A percentile compares a stretch with the other conserved stretches of the same genome.
phyloP scores from a whole-genome alignment of 2,113 vertebrate species.

The Microcebus ravelobensis region DNA sequence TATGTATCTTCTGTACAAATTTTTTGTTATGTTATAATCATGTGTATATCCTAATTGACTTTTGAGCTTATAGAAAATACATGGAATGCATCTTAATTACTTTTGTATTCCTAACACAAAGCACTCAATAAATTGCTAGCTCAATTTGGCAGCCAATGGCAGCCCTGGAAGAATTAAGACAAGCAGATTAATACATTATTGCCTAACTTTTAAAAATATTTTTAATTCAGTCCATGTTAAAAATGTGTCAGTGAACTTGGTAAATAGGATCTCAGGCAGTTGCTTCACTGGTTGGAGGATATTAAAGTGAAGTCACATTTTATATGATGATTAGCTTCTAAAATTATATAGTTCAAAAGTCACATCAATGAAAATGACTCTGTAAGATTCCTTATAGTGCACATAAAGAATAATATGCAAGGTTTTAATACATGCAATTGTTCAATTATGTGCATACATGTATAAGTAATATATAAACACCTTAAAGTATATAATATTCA shows the following conservation, averaged over 20 bases:
- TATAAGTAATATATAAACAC: background rate
- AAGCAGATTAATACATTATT: background rate
- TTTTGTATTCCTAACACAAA: constrained; percentile 1
- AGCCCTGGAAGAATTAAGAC: background rate
- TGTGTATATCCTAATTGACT: background rate
- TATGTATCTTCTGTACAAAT: background rate
- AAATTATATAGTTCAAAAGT: background rate
- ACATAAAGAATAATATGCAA: background rate
- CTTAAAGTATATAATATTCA: background rate
- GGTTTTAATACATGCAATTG: background rate
- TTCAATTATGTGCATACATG: background rate
- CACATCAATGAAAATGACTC: background rate
- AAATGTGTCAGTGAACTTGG: background rate
- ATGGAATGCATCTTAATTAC: background rate
- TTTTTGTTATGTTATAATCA: background rate
- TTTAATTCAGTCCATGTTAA: background rate
- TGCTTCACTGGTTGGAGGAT: background rate
- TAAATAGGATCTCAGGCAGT: background rate
- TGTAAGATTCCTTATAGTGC: background rate
- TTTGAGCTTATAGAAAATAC: background rate
- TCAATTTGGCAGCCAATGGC: background rate
- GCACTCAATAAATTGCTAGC: background rate
- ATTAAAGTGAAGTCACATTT: background rate
- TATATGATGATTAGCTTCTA: background rate
- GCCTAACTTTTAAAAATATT: background rate